Evolutionary conservation across 1,140 invertebrate species (phyloP), one percentile per base, ranked within the genome.

Genomic region (Steinernema khuongi): DNA sequence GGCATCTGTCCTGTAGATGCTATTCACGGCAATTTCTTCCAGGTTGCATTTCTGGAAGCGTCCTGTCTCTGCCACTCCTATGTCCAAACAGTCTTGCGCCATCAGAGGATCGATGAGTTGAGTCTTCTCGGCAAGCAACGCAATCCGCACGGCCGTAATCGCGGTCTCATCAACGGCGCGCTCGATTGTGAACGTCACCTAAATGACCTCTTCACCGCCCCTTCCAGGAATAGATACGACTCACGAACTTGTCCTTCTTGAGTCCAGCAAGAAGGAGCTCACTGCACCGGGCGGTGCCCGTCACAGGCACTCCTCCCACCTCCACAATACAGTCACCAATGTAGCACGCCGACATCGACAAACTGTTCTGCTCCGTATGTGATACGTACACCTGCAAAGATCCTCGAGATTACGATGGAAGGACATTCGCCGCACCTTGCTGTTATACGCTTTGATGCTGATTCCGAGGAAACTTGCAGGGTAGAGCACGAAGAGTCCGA

Each of bases 321-420:
- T 14, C 50, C 26, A 60, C 50, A 4, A 60, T 60, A 26, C 50
- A 60, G 22, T 60, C 50, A 22, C 50, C 50, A 22, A 60, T 60
- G 50, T 60, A 60, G 50, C 50, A 60, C 7, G 7, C 26, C 22
- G 19, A 60, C 50, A 22, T 4, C 11, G 50, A 60, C 11, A 60
- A 22, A 22, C 50, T 60, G 50, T 60, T 60, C 26, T 60, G 50
- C 50, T 60, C 50, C 2, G 50, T 60, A 22, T 60, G 50, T 7
- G 50, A 60, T 2, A 60, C 50, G 50, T 60, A 60, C 14, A 60
- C 50, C 50, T 60, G 22, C 14, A 60, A 60, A 60, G 50, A 26
- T n/a, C 26, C 26, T 60, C 36, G 36, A 41, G 7, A n/a, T 60
- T 60, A 4, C 26, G 26, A n/a, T 60, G 26, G 26, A 41, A 11